Conservation (phyloP, 1,140 invertebrate genomes). For the Drosophila lowei region DNA sequence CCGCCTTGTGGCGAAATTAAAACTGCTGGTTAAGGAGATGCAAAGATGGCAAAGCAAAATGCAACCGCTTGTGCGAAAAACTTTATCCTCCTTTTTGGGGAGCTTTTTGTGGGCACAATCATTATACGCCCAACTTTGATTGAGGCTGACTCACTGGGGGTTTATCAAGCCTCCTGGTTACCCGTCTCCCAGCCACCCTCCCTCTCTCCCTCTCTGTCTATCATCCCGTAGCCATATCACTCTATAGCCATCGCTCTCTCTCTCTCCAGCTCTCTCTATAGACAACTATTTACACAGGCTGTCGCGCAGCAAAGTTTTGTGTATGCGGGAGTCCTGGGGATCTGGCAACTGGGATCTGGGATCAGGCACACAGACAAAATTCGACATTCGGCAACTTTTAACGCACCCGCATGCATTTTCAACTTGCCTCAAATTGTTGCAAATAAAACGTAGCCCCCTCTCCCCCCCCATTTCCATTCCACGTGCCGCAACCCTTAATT, state of each 20-base stretch:
- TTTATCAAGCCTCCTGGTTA: constrained; percentile 36
- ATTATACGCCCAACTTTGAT: constrained; percentile 74
- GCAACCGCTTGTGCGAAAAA: constrained; percentile 61
- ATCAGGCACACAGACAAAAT: constrained; percentile 30
- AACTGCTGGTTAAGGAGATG: constrained; percentile 66
- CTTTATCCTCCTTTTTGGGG: constrained; percentile 42
- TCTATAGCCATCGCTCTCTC: constrained; percentile 16
- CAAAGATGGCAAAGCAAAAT: constrained; percentile 26
- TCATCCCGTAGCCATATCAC: not conserved
- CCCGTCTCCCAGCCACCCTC: not conserved
- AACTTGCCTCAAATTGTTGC: constrained; percentile 75
- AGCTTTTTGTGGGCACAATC: constrained; percentile 57
- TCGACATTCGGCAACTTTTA: constrained; percentile 73
- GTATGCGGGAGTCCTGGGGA: constrained; percentile 36
- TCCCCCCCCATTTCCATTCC: not conserved
- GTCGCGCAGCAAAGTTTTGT: constrained; percentile 71
- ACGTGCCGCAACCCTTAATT: not conserved
- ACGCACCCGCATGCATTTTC: constrained; percentile 73
- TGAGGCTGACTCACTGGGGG: constrained; percentile 48
- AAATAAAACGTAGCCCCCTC: constrained; percentile 57
- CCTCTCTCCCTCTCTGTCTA: not conserved
- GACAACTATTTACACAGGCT: constrained; percentile 73
- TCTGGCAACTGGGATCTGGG: constrained; percentile 18
- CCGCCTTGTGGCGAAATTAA: constrained; percentile 68
- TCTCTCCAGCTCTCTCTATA: constrained; percentile 13